Conservation (phyloP, 2,797 vertebrate genomes). For the Neoniphon sammara region DNA sequence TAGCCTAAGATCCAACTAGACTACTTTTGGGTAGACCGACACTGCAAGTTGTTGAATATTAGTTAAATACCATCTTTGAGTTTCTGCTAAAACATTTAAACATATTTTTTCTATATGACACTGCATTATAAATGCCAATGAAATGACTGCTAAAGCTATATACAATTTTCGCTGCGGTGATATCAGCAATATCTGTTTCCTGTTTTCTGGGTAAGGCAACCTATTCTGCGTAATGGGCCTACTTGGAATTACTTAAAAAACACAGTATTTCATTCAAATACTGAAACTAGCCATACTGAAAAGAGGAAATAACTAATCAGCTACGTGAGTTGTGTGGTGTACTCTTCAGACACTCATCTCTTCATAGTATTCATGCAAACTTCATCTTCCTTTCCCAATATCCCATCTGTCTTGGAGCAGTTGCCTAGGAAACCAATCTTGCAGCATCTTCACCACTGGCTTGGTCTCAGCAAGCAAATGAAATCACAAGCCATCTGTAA, state of each 20-base stretch:
- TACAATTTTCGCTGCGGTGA: background rate
- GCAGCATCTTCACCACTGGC: constrained; percentile 22
- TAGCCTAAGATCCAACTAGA: no score
- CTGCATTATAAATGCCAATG: no score
- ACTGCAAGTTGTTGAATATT: background rate
- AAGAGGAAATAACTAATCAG: no score
- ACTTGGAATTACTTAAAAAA: background rate
- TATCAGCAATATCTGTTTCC: background rate
- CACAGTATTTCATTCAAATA: background rate
- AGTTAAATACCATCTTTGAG: background rate
- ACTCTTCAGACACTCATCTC: background rate
- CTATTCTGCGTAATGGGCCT: background rate
- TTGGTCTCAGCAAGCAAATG: constrained; percentile 20
- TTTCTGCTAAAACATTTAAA: background rate
- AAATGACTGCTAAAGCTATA: no score
- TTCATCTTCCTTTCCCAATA: constrained; percentile 1
- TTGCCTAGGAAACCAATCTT: constrained; percentile 22
- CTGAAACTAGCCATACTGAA: background rate
- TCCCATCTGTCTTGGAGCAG: constrained; percentile 9
- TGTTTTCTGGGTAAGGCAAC: background rate
- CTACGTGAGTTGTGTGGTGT: no score
- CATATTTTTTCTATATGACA: background rate
- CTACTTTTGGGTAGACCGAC: background rate
- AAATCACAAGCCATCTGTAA: constrained; percentile 35
- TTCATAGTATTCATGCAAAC: background rate